Evolutionary conservation across 2,113 vertebrate species (phyloP), one percentile per base, ranked within the genome.

Genomic region (Oryzias celebensis): DNA sequence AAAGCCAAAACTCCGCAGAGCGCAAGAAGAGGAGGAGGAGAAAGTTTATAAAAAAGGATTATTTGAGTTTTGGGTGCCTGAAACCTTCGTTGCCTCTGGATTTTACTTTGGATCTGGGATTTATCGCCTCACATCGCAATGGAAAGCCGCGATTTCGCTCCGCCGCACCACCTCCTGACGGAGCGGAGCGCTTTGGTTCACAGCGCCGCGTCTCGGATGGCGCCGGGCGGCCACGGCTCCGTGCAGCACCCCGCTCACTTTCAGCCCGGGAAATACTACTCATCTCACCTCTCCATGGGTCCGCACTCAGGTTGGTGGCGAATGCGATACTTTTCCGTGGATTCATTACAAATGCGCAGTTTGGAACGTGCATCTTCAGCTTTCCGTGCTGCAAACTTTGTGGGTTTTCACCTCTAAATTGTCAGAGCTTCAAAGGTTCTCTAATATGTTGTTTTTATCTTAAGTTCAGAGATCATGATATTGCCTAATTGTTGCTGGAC

Each of bases 91-190:
- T 88, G 85, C 80, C 80, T 85, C 83, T 74, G 84, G 86, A 87
- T 82, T 80, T 86, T 87, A 84, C 79, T 83, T 80, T 87, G 85
- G 88, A 91, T 88, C 91, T 90, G 70, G 92, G 89, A 91, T 91
- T 93, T 91, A 92, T 86, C 86, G 75, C n/a, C 84, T 85, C 80
- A 85, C 72, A 50, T 67, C 80, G 80, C 77, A 82, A 97, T 98
- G 96, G 96, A 98, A 91, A 95, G 95, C 91, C 94, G 95, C 83
- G 96, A 97, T 80, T 98, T 96, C 81, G 94, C 94, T 55, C 93
- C 95, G 78, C 95, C 94, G 90, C 94, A 95, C 84, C 95, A 94
- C 90, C 92, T 98, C 85, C 89, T 96, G 83, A 88, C 94, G 52
- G 95, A 97, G 87, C 93, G 95, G 86, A 92, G 93, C 84, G 91